Conservation (phyloP, 2,113 vertebrate genomes). For the Rissa tridactyla region DNA sequence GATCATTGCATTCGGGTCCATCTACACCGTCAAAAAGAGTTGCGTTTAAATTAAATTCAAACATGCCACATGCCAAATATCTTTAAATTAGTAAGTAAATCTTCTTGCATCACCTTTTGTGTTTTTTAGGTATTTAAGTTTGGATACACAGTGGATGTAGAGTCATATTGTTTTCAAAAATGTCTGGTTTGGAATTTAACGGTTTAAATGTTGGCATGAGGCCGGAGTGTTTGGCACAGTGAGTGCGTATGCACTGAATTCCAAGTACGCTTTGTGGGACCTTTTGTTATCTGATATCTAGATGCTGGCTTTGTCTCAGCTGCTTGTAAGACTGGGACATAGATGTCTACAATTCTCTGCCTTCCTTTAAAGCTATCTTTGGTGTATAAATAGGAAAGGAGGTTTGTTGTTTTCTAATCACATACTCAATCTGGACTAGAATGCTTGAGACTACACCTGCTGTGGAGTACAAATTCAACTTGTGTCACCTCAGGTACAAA, state of each 20-base stretch:
- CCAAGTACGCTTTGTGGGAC: not conserved
- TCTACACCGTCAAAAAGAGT: not conserved
- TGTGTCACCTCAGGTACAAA: not conserved
- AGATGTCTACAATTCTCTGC: not conserved
- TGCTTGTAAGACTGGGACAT: not conserved
- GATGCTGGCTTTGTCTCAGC: not conserved
- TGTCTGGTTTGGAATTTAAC: not conserved
- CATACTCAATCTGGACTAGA: not conserved
- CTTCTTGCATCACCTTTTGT: not conserved
- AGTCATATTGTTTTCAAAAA: not conserved
- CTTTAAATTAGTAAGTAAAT: not conserved
- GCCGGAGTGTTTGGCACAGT: not conserved
- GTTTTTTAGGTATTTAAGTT: not conserved
- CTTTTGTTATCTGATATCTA: not conserved
- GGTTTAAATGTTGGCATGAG: not conserved
- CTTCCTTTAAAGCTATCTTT: not conserved
- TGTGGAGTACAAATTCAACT: not conserved
- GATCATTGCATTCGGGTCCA: not conserved
- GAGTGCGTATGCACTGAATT: not conserved
- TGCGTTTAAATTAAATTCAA: not conserved
- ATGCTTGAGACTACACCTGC: not conserved
- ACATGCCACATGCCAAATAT: not conserved
- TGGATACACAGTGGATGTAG: not conserved
- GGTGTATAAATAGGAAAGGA: not conserved
- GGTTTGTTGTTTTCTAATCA: not conserved